These are phyloP conservation scores for Psammodynastes pulverulentus DNA, from an alignment of 2,113 vertebrate genomes.

Conservation along the genomic window DNA sequence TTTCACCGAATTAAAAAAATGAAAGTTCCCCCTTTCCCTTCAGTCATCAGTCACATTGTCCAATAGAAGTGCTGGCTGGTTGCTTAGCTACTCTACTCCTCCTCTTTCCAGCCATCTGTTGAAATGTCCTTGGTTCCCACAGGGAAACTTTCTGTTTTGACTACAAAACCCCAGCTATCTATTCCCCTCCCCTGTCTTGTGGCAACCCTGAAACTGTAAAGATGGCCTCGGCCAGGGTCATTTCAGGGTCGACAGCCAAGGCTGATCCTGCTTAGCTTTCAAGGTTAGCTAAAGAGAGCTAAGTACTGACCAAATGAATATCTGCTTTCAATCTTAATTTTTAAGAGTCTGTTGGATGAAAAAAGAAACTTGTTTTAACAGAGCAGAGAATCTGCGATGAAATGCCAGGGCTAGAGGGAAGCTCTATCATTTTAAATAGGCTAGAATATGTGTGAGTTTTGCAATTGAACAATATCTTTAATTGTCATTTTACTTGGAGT, in stretches of 20 bases:
- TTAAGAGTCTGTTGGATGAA: not conserved
- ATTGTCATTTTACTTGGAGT: not conserved
- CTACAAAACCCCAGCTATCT: too few species aligned
- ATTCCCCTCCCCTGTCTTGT: too few species aligned
- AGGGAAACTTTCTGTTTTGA: too few species aligned
- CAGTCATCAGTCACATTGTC: too few species aligned
- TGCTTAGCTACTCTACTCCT: too few species aligned
- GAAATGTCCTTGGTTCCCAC: too few species aligned
- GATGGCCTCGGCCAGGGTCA: too few species aligned
- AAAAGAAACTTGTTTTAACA: not conserved
- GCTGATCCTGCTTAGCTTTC: not conserved
- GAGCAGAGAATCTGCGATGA: not conserved
- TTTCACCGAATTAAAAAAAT: too few species aligned
- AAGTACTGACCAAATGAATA: not conserved
- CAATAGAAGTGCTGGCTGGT: too few species aligned
- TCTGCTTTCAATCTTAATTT: not conserved
- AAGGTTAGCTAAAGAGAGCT: not conserved
- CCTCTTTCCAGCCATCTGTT: too few species aligned
- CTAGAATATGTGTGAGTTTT: not conserved
- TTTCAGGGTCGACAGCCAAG: not conserved
- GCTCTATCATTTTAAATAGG: not conserved
- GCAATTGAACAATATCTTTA: not conserved
- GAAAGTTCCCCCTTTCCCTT: too few species aligned
- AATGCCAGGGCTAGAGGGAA: not conserved
- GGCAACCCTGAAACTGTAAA: too few species aligned